phyloP scores from a whole-genome alignment of 2,113 vertebrate species.

The Notechis scutatus region DNA sequence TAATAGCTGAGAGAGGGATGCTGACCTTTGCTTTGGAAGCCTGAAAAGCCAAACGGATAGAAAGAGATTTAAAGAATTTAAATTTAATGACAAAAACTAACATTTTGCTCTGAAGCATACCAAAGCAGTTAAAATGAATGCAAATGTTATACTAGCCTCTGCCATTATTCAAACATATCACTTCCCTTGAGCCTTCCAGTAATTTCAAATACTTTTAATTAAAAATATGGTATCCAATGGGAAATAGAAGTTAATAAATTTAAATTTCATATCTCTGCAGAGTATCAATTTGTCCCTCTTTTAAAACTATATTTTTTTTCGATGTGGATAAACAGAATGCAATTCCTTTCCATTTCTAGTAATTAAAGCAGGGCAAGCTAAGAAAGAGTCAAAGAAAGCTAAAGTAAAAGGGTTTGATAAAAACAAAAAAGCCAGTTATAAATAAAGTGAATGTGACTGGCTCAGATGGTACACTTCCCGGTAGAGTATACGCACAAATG shows the following conservation, averaged over 20 bases:
- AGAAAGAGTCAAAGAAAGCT: background rate
- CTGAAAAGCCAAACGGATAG: slow-evolving; percentile 57
- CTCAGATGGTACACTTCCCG: background rate
- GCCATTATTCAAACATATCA: slow-evolving; percentile 25
- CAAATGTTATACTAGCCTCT: background rate
- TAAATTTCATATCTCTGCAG: background rate
- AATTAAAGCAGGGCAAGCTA: background rate
- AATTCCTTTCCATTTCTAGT: background rate
- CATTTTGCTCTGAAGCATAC: background rate
- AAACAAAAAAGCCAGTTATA: background rate
- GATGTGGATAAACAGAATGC: background rate
- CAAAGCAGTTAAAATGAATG: background rate
- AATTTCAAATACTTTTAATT: slow-evolving; percentile 59
- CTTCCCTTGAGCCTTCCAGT: slow-evolving; percentile 48
- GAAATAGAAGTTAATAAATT: slow-evolving; percentile 33
- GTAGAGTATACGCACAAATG: background rate
- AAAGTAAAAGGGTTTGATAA: background rate
- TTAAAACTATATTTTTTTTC: background rate
- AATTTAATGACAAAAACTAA: slow-evolving; percentile 19
- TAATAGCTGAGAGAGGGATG: slow-evolving; percentile 89
- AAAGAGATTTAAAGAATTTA: background rate
- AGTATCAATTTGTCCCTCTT: background rate
- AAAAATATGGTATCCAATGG: slow-evolving; percentile 47
- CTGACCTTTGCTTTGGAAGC: slow-evolving; percentile 93
- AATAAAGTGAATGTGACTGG: background rate